Conservation (phyloP, 2,888 invertebrate species). For the Rhimphoctona megacephalus region DNA sequence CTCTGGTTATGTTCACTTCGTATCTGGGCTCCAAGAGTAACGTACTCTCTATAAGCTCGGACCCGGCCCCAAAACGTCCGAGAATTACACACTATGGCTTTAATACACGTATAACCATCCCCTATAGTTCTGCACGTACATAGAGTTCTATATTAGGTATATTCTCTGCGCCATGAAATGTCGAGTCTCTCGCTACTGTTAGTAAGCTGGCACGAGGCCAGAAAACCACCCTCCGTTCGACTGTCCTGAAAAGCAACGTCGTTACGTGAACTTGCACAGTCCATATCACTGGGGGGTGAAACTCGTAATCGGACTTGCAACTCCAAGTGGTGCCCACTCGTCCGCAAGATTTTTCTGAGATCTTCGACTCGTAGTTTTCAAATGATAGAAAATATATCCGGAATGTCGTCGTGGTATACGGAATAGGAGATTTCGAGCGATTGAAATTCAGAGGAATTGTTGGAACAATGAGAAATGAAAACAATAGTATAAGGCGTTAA, state of each 20-base stretch:
- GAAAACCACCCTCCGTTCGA: conserved; percentile 10
- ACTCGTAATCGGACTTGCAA: conserved; percentile 2
- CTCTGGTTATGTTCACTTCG: conserved; percentile 30
- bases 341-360: conserved; percentile 11
- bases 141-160: conserved; percentile 11
- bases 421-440: not conserved
- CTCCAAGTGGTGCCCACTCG: not conserved
- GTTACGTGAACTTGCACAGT: conserved; percentile 43
- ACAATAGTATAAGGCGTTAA: not conserved
- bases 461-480: not conserved
- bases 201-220: conserved; percentile 54
- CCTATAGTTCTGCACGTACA: conserved; percentile 25
- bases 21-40: conserved; percentile 39
- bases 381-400: not conserved
- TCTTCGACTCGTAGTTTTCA: conserved; percentile 4
- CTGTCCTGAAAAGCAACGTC: conserved; percentile 31
- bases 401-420: not conserved
- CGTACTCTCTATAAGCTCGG: conserved; percentile 29
- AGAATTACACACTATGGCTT: conserved; percentile 38
- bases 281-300: conserved; percentile 25
- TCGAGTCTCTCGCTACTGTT: conserved; percentile 44
- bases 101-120: conserved; percentile 18
- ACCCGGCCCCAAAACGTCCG: conserved; percentile 36
- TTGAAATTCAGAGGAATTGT: not conserved
- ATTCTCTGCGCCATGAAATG: conserved; percentile 15